Conservation (phyloP, 2,797 vertebrate species). For the Sebastes nivosus region DNA sequence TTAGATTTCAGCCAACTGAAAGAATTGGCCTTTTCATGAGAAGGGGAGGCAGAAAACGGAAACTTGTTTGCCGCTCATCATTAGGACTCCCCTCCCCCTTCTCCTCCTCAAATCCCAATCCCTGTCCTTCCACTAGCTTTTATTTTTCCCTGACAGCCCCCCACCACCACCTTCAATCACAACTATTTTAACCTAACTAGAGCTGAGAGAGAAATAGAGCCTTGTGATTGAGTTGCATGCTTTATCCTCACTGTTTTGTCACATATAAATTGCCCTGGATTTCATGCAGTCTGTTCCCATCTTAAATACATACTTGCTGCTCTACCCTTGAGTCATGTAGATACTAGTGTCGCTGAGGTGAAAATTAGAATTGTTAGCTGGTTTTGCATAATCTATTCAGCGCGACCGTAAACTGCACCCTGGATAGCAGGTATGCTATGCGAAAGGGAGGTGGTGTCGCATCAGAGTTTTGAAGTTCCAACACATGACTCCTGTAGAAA, state of each 20-base stretch:
- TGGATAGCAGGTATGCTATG: constrained; percentile 16
- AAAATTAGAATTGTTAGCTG: constrained; percentile 62
- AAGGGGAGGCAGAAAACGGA: constrained; percentile 7
- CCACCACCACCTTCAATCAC: constrained; percentile 19
- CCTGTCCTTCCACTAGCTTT: constrained; percentile 15
- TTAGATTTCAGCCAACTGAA: constrained; percentile 64
- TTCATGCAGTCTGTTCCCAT: constrained; percentile 48
- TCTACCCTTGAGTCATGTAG: constrained; percentile 52
- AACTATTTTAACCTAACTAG: constrained; percentile 37
- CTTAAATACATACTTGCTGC: constrained; percentile 16
- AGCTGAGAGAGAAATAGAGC: constrained; percentile 35
- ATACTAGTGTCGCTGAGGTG: constrained; percentile 36
- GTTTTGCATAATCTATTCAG: constrained; percentile 76
- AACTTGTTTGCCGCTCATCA: constrained; percentile 30
- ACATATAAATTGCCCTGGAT: constrained; percentile 40
- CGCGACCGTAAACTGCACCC: constrained; percentile 35
- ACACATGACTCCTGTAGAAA: constrained; percentile 3
- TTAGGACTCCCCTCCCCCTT: neutral
- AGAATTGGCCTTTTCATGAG: constrained; percentile 66
- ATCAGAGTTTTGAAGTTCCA: constrained; percentile 56
- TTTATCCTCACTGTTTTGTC: constrained; percentile 39
- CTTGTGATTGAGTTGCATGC: constrained; percentile 37
- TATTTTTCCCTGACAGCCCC: neutral
- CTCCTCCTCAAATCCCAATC: constrained; percentile 14
- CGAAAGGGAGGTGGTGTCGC: constrained; percentile 30